Evolutionary conservation across 1,140 invertebrate genomes (phyloP), one percentile per base, ranked within the genome.

Genomic region (Metopolophium dirhodum): DNA sequence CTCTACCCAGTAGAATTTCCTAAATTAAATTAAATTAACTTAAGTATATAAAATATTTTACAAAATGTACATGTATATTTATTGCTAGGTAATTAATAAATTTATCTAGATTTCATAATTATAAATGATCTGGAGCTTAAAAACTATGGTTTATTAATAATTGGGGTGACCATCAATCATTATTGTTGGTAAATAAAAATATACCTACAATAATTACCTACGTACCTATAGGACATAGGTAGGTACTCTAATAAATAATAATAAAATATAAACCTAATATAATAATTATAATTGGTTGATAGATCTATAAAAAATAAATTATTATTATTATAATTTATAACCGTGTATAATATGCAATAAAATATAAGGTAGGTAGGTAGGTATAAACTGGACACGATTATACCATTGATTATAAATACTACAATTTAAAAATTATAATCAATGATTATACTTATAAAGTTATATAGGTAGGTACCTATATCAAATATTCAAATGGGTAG

Each of bases 1-100:
- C 83, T 41, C 9, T 85, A 85, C 83, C 83, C 83, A 85, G 35
- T 41, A 85, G 23, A 37, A 85, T 45, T 85, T 85, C 23, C 83
- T 85, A 85, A 85, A 85, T 41, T 85, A 41, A 45, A 26, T 85
- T 85, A 85, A 85, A 37, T 41, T 41, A 37, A 85, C 83, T 85
- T 85, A 85, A 41, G 14, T 85, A 41, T 85, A 85, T 41, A 26
- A 85, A 30, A 41, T 85, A 85, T 85, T 45, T 85, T 45, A 85
- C 83, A 85, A 85, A 85, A 85, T 85, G 37, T 85, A 85, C 83
- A 85, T 41, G 37, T 85, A 30, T 85, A 45, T 41, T 41, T 85
- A 41, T 45, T 45, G 30, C 26, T 85, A 45, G 8, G 22, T 85
- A 45, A 85, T 85, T 85, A 45, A 45, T 85, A 14, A 85, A 30